Evolutionary conservation across 1,140 invertebrate genomes (phyloP).

Genomic region (Cotesia typhae): DNA sequence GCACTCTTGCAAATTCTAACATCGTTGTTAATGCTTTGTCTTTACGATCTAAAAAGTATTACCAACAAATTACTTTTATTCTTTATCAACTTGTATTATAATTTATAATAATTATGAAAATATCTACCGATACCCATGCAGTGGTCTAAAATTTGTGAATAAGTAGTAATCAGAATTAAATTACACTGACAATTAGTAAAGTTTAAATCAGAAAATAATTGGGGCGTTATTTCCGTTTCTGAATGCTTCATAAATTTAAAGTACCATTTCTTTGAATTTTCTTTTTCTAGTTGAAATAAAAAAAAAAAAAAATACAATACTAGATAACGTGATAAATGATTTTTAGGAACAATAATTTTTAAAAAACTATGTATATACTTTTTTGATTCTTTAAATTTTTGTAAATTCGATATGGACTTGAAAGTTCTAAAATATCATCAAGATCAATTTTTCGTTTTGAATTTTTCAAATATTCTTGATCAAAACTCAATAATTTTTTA

Average conservation of each 20-base stretch:
- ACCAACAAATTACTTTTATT: not conserved
- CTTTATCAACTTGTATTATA: not conserved
- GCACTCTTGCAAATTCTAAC: slow-evolving; percentile 67
- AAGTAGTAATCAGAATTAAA: slow-evolving; percentile 66
- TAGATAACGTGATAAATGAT: not conserved
- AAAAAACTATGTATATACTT: slow-evolving; percentile 29
- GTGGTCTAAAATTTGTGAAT: slow-evolving; percentile 69
- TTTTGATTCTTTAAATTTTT: slow-evolving; percentile 18
- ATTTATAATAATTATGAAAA: slow-evolving; percentile 24
- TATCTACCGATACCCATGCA: slow-evolving; percentile 66
- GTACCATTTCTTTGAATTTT: slow-evolving; percentile 6
- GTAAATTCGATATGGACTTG: not conserved
- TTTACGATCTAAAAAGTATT: slow-evolving; percentile 46
- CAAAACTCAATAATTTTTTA: slow-evolving; percentile 60
- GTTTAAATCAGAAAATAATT: slow-evolving; percentile 60
- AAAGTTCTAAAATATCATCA: slow-evolving; percentile 28
- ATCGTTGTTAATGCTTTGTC: slow-evolving; percentile 61
- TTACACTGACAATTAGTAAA: slow-evolving; percentile 68
- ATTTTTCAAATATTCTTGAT: slow-evolving; percentile 43
- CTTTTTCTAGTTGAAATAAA: slow-evolving; percentile 14
- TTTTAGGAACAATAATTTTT: not conserved
- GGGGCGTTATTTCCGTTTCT: slow-evolving; percentile 43
- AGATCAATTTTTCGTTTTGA: slow-evolving; percentile 43
- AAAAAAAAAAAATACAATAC: not conserved
- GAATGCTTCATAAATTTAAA: slow-evolving; percentile 12